Conservation (phyloP, 2,797 vertebrate species). For the Cottoperca gobio region DNA sequence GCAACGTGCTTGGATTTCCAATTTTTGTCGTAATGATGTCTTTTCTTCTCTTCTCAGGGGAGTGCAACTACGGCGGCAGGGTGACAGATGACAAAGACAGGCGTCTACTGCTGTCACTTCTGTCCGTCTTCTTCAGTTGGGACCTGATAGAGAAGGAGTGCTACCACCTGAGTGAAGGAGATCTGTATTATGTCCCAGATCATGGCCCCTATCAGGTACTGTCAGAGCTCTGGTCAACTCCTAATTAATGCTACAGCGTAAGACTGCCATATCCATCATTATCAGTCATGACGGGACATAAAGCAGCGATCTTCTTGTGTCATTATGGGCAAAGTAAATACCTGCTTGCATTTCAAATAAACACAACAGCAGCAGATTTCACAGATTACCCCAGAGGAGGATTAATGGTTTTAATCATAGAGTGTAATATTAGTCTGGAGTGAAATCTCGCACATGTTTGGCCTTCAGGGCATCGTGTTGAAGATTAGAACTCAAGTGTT, state of each 20-base stretch:
- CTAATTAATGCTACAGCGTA: neutral
- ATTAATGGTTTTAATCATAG: conserved; percentile 26
- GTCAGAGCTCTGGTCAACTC: conserved; percentile 37
- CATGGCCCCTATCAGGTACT: conserved; percentile 89
- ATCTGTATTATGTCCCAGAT: conserved; percentile 88
- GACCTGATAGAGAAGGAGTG: conserved; percentile 86
- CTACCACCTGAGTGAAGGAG: conserved; percentile 86
- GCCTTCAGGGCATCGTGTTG: neutral
- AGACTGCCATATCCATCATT: neutral
- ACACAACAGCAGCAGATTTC: conserved; percentile 16
- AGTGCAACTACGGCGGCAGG: conserved; percentile 96
- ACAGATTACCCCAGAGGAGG: neutral
- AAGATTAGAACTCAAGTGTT: neutral
- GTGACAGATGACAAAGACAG: conserved; percentile 98
- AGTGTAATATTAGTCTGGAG: conserved; percentile 7
- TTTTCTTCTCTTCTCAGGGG: conserved; percentile 80
- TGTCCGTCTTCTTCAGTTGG: conserved; percentile 90
- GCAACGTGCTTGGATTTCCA: neutral
- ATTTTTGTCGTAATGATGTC: neutral
- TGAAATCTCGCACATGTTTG: neutral
- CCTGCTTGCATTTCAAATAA: conserved; percentile 2
- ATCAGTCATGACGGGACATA: neutral
- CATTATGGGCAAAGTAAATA: neutral
- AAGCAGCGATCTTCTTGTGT: neutral
- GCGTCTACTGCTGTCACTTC: conserved; percentile 91